Percentiles rank a stretch among this genome's conserved stretches.
Conservation (phyloP, 2,797 vertebrate species). For the Tokudaia muenninki region DNA sequence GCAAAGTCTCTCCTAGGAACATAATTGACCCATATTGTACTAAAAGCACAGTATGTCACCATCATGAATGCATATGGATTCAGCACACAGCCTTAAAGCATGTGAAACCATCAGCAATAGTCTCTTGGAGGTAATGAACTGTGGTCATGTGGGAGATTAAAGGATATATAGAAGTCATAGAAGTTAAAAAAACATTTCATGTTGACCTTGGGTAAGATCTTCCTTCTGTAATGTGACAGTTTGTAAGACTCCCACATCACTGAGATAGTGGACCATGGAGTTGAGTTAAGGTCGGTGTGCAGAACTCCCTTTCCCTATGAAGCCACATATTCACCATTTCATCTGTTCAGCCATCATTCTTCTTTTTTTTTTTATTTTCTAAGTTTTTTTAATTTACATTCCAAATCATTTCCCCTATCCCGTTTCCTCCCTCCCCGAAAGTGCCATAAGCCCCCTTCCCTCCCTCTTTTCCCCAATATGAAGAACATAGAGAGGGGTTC, state of each 20-base stretch:
- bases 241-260: not conserved
- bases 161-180: not conserved
- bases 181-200: not conserved
- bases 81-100: not conserved
- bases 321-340: not conserved
- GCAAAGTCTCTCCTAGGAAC: constrained; percentile 19
- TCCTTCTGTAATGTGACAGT: not conserved
- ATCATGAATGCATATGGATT: constrained; percentile 21
- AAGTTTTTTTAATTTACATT: no score
- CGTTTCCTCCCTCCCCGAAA: no score
- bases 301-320: not conserved
- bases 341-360: not conserved
- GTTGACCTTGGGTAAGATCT: not conserved
- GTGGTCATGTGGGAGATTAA: not conserved
- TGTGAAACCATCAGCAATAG: constrained; percentile 3
- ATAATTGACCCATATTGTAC: constrained; percentile 26
- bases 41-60: constrained; percentile 34
- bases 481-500: no score
- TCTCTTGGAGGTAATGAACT: constrained; percentile 34
- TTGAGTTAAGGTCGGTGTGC: not conserved
- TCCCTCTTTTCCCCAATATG: no score
- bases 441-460: no score
- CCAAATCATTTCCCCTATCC: no score
- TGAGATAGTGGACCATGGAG: not conserved
- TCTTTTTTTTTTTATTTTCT: no score